Base-by-base conservation (phyloP, 2,797 vertebrate species). In the Pangasius krempfi region DNA sequence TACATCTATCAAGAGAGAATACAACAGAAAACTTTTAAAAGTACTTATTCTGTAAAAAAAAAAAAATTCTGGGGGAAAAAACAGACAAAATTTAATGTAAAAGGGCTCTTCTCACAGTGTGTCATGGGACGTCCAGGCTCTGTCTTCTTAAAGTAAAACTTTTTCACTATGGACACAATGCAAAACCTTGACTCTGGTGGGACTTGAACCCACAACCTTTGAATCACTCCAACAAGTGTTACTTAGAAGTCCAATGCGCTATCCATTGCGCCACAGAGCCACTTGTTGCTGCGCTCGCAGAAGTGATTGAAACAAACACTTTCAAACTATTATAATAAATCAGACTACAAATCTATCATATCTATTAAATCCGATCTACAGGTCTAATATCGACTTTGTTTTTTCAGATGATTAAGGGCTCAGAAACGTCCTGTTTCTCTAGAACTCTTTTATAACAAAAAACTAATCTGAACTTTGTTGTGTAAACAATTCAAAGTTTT, bases 211-310 rank as follows among this genome's bases (percentile, higher is more conserved):
- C 96, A 97, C 96, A 97, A 96, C 96, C 96, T 97, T 97, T 97
- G 96, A 97, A 97, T 96, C 88, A 85, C 90, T 37, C 0, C 80
- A 62, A 12, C 12, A 27, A 27, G 56, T 9, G 37, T 18, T 27
- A 27, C 56, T 62, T 97, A 97, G 95, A 97, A 97, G 95, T 96
- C 96, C 96, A 97, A 96, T 96, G 96, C 96, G 97, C 97, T 97
- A 97, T 98, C 97, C 97, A 97, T 98, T 97, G 97, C 97, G 97
- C 97, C 97, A 98, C 97, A 96, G 97, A 98, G 97, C 97, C 97
- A 0, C 44, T 44, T 6, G 44, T 44, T 44, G 44, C 44, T 4
- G 2, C 0, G 0, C 0, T 44, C 7, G 44, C 44, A 44, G 5
- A 44, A 44, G 44, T 18, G 1, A 13, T 27, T 44, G 44, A 44